These are phyloP conservation scores for Bubo scandiacus DNA, from an alignment of 2,113 vertebrate species.

Conservation along the genomic window DNA sequence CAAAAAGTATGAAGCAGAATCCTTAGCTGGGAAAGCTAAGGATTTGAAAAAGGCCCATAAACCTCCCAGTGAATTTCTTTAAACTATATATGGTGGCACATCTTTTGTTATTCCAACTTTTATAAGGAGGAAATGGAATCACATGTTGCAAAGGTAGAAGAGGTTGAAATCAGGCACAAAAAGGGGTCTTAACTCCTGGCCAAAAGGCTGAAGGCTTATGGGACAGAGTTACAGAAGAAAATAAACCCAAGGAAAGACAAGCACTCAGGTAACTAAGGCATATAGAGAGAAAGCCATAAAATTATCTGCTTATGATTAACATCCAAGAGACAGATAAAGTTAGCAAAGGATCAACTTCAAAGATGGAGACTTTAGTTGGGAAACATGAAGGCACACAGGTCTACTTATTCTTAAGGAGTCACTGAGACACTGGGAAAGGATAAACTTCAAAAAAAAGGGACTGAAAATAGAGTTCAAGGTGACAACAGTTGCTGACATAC, in stretches of 20 bases:
- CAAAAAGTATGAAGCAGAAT: neutral
- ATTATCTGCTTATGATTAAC: neutral
- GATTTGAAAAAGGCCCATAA: neutral
- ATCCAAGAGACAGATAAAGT: neutral
- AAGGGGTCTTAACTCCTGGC: neutral
- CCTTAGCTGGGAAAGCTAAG: neutral
- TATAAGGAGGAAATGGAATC: neutral
- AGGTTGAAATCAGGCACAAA: neutral
- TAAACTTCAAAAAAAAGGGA: neutral
- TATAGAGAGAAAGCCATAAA: neutral
- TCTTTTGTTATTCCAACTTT: neutral
- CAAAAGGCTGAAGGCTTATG: neutral
- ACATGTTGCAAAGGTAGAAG: neutral
- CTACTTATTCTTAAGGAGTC: neutral
- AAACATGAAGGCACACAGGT: neutral
- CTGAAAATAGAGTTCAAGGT: neutral
- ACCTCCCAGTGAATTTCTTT: neutral
- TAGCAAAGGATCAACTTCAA: neutral
- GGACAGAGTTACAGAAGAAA: neutral
- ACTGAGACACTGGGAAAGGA: neutral
- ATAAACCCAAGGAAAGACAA: neutral
- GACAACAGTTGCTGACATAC: neutral
- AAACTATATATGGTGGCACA: neutral
- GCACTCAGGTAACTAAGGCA: neutral
- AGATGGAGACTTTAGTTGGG: neutral